phyloP scores from a whole-genome alignment of 2,888 invertebrate genomes.

The Colletes collaris region DNA sequence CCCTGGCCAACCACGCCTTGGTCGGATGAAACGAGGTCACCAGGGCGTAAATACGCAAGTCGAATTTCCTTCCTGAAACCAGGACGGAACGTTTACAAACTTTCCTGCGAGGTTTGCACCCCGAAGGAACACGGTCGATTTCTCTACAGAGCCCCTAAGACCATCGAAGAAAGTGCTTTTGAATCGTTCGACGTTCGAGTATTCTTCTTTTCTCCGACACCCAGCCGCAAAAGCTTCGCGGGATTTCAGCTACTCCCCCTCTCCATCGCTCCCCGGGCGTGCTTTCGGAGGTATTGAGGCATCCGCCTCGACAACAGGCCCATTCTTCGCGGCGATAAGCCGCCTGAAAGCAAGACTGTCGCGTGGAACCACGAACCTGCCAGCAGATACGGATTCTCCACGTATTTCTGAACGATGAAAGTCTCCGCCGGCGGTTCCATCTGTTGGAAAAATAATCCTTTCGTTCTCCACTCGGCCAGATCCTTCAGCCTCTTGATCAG shows the following conservation, averaged over 20 bases:
- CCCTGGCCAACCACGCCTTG: conserved; percentile 85
- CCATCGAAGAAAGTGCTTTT: conserved; percentile 41
- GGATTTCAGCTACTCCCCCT: conserved; percentile 7
- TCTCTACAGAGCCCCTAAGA: background rate
- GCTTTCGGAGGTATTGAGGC: conserved; percentile 23
- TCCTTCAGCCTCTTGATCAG: conserved; percentile 84
- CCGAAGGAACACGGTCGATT: background rate
- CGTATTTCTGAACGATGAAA: conserved; percentile 86
- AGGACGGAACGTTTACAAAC: conserved; percentile 4
- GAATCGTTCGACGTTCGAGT: conserved; percentile 41
- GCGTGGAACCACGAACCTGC: conserved; percentile 80
- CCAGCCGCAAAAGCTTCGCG: conserved; percentile 22
- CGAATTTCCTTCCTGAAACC: conserved; percentile 86
- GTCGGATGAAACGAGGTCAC: conserved; percentile 84
- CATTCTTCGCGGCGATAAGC: conserved; percentile 46
- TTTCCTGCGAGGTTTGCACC: background rate
- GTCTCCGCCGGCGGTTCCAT: conserved; percentile 62
- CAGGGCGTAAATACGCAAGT: conserved; percentile 86
- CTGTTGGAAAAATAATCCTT: conserved; percentile 57
- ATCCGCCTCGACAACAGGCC: conserved; percentile 31
- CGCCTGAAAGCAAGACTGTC: conserved; percentile 11
- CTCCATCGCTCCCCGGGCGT: background rate
- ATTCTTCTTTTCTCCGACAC: conserved; percentile 14
- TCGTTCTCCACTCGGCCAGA: conserved; percentile 77
- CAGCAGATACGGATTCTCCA: conserved; percentile 86